phyloP scores from a whole-genome alignment of 2,797 vertebrate species.

The Rhincodon typus region DNA sequence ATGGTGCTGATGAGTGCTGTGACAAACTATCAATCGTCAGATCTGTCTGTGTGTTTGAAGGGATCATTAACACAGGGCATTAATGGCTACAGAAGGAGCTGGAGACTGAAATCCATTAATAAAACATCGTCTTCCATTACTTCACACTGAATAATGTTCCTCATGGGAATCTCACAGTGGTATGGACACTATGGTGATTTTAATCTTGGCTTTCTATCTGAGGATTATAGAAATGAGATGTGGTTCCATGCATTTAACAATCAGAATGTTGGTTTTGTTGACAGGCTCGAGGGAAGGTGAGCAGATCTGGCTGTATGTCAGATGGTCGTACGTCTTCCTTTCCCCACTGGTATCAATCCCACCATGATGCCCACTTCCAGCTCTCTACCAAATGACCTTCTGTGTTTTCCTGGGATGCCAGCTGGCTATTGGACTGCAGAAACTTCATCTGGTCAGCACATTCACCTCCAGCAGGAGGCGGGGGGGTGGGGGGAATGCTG shows the following conservation, averaged over 20 bases:
- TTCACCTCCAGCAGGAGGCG: no score
- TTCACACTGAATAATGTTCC: not conserved
- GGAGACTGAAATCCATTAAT: not conserved
- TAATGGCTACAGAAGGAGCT: not conserved
- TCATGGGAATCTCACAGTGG: not conserved
- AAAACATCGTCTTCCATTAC: not conserved
- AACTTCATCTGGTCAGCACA: no score
- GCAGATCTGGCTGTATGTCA: not conserved
- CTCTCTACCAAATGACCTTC: no score
- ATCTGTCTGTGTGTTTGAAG: not conserved
- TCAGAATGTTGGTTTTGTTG: not conserved
- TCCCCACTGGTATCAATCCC: no score
- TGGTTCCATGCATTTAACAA: not conserved
- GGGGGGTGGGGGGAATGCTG: accelerated
- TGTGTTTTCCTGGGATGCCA: no score
- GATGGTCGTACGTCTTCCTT: no score
- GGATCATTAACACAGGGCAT: not conserved
- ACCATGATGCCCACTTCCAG: no score
- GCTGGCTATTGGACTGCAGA: not conserved
- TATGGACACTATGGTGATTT: not conserved
- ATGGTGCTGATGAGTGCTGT: not conserved
- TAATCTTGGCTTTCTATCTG: not conserved
- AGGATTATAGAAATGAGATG: not conserved
- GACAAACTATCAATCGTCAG: not conserved
- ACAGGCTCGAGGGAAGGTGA: not conserved